These are phyloP conservation scores for Hymenochirus boettgeri DNA, from an alignment of 2,113 vertebrate genomes.

Conservation along the genomic window DNA sequence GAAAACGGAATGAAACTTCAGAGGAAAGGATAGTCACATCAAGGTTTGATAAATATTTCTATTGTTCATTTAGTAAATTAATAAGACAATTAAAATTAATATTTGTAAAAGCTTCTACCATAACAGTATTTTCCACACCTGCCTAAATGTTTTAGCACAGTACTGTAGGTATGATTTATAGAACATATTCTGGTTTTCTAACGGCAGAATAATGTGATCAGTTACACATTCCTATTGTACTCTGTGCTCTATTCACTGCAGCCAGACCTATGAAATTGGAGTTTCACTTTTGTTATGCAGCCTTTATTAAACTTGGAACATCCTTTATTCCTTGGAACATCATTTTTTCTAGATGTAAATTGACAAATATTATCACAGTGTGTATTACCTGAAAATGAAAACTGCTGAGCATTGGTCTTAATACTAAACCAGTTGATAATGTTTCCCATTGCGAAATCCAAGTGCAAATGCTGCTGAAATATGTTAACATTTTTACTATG, in stretches of 20 bases:
- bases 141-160: too few relatives aligned
- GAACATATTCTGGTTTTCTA: too few relatives aligned
- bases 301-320: conserved; percentile 11
- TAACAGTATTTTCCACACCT: too few relatives aligned
- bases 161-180: too few relatives aligned
- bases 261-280: conserved; percentile 29
- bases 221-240: too few relatives aligned
- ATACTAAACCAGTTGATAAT: conserved; percentile 25
- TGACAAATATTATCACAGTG: conserved; percentile 11
- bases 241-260: not conserved
- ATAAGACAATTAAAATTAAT: too few relatives aligned
- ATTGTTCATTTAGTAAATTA: too few relatives aligned
- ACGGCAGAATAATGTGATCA: too few relatives aligned
- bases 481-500: conserved; percentile 27
- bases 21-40: too few relatives aligned
- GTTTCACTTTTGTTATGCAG: conserved; percentile 16
- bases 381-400: conserved; percentile 17
- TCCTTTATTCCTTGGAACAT: conserved; percentile 13
- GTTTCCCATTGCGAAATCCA: conserved; percentile 23
- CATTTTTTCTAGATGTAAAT: not conserved
- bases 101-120: too few relatives aligned
- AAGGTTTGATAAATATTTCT: too few relatives aligned
- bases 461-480: conserved; percentile 31
- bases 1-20: too few relatives aligned
- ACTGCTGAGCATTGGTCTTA: conserved; percentile 9